Evolutionary conservation across 1,140 invertebrate genomes (phyloP), one percentile per base, ranked within the genome.

Genomic region (Protaetia brevitarsis): DNA sequence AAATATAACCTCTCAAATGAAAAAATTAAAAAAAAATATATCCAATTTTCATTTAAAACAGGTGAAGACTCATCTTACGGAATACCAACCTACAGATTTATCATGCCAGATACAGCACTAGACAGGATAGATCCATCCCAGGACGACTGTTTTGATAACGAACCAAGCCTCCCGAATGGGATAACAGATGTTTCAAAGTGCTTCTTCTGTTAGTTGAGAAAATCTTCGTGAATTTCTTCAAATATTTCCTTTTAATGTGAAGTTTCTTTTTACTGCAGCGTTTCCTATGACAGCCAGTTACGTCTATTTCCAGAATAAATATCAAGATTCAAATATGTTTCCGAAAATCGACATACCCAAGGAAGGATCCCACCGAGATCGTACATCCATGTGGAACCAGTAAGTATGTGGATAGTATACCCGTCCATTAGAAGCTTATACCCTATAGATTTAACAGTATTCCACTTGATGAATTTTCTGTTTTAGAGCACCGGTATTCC

Each of bases 191-290:
- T 82, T 0, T 85, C 84, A 8, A 80, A 82, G 66, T 87, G 85
- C 73, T 83, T 82, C 68, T 83, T 77, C 72, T 79, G 85, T 86
- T 71, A 79, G 78, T 75, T n/a, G n/a, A n/a, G n/a, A n/a, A 23
- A 1, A n/a, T n/a, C 2, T n/a, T 31, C 26, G 10, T 21, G 26
- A 60, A 30, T 51, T 6, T 51, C 36, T 36, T 63, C 67, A 51
- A 36, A 86, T 85, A 82, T 75, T 80, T 85, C 68, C 88, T 89
- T 0, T 81, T 90, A 65, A 86, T 84, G 3, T 80, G 86, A 6
- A 89, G 88, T 1, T 85, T 84, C 70, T 89, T 89, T 0, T n/a
- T n/a, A n/a, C n/a, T n/a, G n/a, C n/a, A 89, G 91, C 74, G 90
- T 90, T 74, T 81, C 87, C 69, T 81, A 86, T 34, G 84, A 82